phyloP scores from a whole-genome alignment of 2,113 vertebrate species.

The Mirounga angustirostris region DNA sequence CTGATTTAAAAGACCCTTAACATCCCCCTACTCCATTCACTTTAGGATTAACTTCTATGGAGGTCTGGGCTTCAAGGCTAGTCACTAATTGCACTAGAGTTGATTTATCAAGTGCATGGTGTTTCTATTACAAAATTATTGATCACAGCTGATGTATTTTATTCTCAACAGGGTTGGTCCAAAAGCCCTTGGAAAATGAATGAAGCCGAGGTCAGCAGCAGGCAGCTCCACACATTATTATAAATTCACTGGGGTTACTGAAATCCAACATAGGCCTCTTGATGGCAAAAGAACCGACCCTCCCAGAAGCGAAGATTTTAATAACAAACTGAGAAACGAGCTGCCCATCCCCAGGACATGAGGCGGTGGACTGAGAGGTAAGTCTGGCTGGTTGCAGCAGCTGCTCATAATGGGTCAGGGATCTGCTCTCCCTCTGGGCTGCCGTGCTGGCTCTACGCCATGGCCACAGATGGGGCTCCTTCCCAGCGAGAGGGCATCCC shows the following conservation, averaged over 20 bases:
- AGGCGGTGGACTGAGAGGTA: neutral
- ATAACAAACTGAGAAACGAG: slow-evolving; percentile 27
- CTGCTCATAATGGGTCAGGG: neutral
- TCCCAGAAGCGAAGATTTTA: slow-evolving; percentile 30
- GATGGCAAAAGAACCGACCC: slow-evolving; percentile 10
- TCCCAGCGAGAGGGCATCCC: neutral
- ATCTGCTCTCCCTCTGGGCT: neutral
- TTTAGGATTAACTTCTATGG: slow-evolving; percentile 85
- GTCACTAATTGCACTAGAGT: slow-evolving; percentile 88
- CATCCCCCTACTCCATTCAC: slow-evolving; percentile 74
- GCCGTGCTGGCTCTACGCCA: neutral
- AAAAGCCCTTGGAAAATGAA: slow-evolving; percentile 72
- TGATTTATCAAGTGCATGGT: slow-evolving; percentile 88
- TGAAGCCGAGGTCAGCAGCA: slow-evolving; percentile 68
- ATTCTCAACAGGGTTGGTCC: slow-evolving; percentile 82
- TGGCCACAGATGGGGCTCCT: neutral
- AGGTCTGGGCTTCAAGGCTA: slow-evolving; percentile 83
- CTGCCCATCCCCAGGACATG: neutral
- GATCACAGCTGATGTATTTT: slow-evolving; percentile 87
- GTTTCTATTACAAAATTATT: slow-evolving; percentile 89
- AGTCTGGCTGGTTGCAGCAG: neutral
- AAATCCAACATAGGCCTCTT: slow-evolving; percentile 22
- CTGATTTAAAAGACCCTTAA: slow-evolving; percentile 90
- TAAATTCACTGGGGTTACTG: slow-evolving; percentile 55
- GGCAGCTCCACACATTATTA: slow-evolving; percentile 63